Base-by-base conservation (phyloP, 2,888 invertebrate species). In the Microplitis deprimator region DNA sequence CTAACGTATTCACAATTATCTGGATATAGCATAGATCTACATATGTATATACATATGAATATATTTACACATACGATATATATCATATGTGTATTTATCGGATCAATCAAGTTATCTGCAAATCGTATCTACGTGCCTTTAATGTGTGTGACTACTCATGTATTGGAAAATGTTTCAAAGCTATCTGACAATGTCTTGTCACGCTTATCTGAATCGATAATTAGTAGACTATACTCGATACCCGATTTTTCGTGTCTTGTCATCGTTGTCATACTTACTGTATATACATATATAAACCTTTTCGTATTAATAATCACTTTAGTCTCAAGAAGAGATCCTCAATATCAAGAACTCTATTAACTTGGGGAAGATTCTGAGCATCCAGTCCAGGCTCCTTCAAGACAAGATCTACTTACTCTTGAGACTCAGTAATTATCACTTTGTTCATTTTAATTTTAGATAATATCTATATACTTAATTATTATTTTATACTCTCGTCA, bases 41-140 rank as follows among this genome's bases (percentile, higher is more conserved):
- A 68, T 29, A 40, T 77, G 16, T 10, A 50, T 8, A 10, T 13
- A 50, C 50, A 50, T 50, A 64, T 29, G 29, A 29, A 29, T 29
- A 29, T 29, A 29, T 29, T 29, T 29, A 29, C 29, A 29, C 29
- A 29, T 29, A 29, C 29, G 29, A 29, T 29, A 29, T 29, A 29
- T 29, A 29, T 29, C 29, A 29, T 62, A 65, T 10, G n/a, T n/a
- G 16, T 68, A 75, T 73, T 76, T 76, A 77, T 16, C 17, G 20
- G 62, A 62, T 16, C 62, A 16, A 16, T 62, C 16, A 16, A 62
- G 39, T 67, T 67, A 67, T 20, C 13, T 6, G 67, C 20, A 20
- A 29, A 29, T 29, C 29, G 29, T 13, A 67, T 6, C 20, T 38
- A 39, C 20, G 20, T 67, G 38, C 67, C 13, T 67, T 13, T 7